Conservation (phyloP, 2,888 invertebrate genomes). For the Uropetala carovei region DNA sequence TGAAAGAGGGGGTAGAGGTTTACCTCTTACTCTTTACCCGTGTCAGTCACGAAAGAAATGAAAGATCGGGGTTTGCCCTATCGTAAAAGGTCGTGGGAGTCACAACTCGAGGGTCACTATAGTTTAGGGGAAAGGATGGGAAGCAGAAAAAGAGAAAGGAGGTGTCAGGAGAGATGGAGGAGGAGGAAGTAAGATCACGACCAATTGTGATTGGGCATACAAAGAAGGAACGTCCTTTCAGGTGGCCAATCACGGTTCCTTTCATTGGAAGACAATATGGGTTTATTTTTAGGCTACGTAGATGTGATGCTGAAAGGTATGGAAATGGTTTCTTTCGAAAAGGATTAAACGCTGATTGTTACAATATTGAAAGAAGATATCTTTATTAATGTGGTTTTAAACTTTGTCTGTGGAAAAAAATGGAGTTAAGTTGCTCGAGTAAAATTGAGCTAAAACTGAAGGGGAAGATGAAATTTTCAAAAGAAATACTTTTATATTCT, state of each 20-base stretch:
- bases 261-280: neutral
- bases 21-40: neutral
- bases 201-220: neutral
- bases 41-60: constrained; percentile 9
- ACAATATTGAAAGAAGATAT: too few relatives aligned
- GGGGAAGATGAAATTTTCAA: too few relatives aligned
- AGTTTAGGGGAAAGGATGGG: too few relatives aligned
- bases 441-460: too few relatives aligned
- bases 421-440: too few relatives aligned
- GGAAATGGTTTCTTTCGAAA: neutral
- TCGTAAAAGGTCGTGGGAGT: neutral
- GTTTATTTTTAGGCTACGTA: neutral
- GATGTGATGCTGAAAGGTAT: neutral
- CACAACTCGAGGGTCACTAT: neutral
- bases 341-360: too few relatives aligned
- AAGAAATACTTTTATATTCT: too few relatives aligned
- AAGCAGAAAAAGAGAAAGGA: too few relatives aligned
- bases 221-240: neutral
- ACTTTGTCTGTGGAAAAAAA: too few relatives aligned
- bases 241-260: neutral
- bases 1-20: neutral
- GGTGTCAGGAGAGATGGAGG: too few relatives aligned
- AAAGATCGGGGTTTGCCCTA: neutral
- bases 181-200: too few relatives aligned
- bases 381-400: too few relatives aligned